Conservation (phyloP, 2,888 invertebrate genomes). For the Micropterix aruncella region DNA sequence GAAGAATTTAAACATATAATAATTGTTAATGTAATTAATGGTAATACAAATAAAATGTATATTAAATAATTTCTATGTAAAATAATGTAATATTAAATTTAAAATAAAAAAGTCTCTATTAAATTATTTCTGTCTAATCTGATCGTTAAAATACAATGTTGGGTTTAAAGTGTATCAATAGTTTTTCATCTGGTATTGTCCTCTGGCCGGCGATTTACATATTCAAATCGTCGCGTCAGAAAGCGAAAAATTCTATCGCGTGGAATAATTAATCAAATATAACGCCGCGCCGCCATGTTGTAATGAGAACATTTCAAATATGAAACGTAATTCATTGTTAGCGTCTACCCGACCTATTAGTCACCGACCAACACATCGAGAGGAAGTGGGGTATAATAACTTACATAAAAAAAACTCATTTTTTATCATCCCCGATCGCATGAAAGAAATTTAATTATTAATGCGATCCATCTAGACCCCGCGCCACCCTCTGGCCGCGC, state of each 20-base stretch:
- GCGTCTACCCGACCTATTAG: not conserved
- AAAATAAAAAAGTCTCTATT: too few relatives aligned
- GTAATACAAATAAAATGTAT: too few relatives aligned
- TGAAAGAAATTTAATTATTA: not conserved
- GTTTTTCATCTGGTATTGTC: too few relatives aligned
- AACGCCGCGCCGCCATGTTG: not conserved
- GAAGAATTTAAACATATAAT: too few relatives aligned
- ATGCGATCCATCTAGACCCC: not conserved
- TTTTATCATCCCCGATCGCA: not conserved
- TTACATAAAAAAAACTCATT: not conserved
- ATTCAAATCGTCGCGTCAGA: not conserved
- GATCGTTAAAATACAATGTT: too few relatives aligned
- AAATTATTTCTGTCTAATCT: too few relatives aligned
- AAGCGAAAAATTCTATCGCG: not conserved
- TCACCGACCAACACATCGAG: not conserved
- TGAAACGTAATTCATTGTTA: not conserved
- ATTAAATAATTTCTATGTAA: too few relatives aligned
- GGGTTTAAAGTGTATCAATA: too few relatives aligned
- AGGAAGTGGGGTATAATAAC: not conserved
- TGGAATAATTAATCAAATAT: not conserved
- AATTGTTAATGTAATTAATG: too few relatives aligned
- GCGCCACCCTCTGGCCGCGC: not conserved
- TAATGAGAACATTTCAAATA: not conserved
- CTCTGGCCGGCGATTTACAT: too few relatives aligned
- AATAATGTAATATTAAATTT: too few relatives aligned